Evolutionary conservation across 1,140 invertebrate species (phyloP).

Genomic region (Ptiloglossa arizonensis): DNA sequence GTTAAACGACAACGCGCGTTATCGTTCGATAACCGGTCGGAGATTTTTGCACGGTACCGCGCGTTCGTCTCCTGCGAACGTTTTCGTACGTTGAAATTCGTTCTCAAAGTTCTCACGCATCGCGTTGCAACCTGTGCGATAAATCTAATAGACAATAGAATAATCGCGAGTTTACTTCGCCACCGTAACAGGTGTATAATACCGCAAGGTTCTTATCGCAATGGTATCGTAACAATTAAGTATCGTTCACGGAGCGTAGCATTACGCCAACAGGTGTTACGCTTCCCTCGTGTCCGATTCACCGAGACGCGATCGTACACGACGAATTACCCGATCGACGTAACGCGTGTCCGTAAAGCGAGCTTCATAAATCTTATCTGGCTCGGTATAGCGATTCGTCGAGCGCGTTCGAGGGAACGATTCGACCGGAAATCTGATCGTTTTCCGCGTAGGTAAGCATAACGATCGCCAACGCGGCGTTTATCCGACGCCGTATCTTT

Average conservation of each 20-base stretch:
- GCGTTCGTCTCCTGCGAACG: no score
- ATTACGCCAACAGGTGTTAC: neutral
- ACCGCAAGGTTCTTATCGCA: neutral
- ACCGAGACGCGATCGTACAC: neutral
- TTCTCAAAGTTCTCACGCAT: no score
- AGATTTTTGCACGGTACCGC: no score
- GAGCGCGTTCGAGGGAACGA: neutral
- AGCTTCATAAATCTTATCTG: constrained; percentile 30
- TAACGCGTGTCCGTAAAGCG: neutral
- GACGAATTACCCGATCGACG: neutral
- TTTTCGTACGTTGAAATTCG: no score
- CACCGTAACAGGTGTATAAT: no score
- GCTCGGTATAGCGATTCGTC: neutral
- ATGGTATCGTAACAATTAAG: neutral
- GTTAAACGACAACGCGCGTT: no score
- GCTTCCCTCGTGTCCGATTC: neutral
- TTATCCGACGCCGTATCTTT: constrained; percentile 12
- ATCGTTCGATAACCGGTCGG: no score
- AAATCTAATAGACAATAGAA: no score
- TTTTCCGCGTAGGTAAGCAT: constrained; percentile 37
- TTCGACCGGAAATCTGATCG: constrained; percentile 43
- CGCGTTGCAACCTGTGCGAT: no score
- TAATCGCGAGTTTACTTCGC: neutral
- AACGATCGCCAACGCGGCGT: constrained; percentile 35
- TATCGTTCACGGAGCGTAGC: neutral